Evolutionary conservation across 2,888 invertebrate genomes (phyloP).

Genomic region (Campaea margaritaria): DNA sequence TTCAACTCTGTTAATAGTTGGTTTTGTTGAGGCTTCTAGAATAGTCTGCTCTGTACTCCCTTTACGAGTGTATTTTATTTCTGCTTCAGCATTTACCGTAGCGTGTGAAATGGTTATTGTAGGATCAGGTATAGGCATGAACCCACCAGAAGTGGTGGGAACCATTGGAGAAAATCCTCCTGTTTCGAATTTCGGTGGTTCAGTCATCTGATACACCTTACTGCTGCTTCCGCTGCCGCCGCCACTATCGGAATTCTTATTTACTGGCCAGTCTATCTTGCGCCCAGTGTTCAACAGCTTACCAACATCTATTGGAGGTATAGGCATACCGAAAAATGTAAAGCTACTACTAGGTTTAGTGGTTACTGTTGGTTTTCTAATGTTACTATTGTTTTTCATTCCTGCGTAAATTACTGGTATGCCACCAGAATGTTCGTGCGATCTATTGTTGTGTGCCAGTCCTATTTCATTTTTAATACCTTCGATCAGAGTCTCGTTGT

Average conservation of each 20-base stretch:
- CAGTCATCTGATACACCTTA: slow-evolving; percentile 70
- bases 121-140: slow-evolving; percentile 87
- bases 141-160: slow-evolving; percentile 89
- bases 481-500: slow-evolving; percentile 84
- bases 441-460: slow-evolving; percentile 60
- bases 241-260: slow-evolving; percentile 63
- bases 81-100: slow-evolving; percentile 48
- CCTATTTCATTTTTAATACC: slow-evolving; percentile 66
- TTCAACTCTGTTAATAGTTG: slow-evolving; percentile 56
- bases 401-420: slow-evolving; percentile 82
- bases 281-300: slow-evolving; percentile 85
- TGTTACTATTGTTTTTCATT: slow-evolving; percentile 64
- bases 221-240: slow-evolving; percentile 35
- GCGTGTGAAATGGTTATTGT: slow-evolving; percentile 58
- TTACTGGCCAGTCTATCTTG: slow-evolving; percentile 77
- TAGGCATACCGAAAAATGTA: slow-evolving; percentile 93
- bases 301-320: slow-evolving; percentile 89
- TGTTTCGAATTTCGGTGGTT: slow-evolving; percentile 87
- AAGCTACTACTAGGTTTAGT: slow-evolving; percentile 86
- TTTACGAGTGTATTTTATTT: slow-evolving; percentile 53
- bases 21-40: slow-evolving; percentile 55
- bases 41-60: slow-evolving; percentile 55
- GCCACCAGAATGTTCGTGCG: slow-evolving; percentile 82
- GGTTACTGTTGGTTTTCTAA: slow-evolving; percentile 63
- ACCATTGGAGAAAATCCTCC: slow-evolving; percentile 92